Percentiles rank a stretch among this genome's conserved stretches.
Conservation (phyloP, 2,113 vertebrate species). For the Erinaceus europaeus region DNA sequence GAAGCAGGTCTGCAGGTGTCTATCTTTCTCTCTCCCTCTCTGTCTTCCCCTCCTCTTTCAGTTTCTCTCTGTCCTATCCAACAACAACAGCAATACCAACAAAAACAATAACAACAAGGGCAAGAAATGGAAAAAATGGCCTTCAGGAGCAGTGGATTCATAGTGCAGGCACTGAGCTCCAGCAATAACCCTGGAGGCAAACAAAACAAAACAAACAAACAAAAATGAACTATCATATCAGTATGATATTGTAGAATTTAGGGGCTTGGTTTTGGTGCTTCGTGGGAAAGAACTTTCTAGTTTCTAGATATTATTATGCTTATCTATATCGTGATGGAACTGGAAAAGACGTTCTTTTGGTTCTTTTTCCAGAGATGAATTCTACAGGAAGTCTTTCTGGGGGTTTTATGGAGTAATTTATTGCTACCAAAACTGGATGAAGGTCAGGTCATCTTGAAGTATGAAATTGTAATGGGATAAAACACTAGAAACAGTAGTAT, state of each 20-base stretch:
- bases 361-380: background rate
- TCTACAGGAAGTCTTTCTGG: background rate
- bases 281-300: too few species aligned
- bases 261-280: background rate
- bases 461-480: background rate
- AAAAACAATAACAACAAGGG: too few species aligned
- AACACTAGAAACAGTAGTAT: background rate
- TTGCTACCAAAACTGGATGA: background rate
- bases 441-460: background rate
- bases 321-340: background rate
- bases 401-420: background rate
- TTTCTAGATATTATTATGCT: background rate
- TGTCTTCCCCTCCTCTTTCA: too few species aligned
- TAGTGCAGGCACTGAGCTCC: too few species aligned
- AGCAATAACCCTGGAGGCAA: too few species aligned
- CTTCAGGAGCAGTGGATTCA: too few species aligned
- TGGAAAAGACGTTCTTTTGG: background rate
- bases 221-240: background rate
- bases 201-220: too few species aligned
- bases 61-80: too few species aligned
- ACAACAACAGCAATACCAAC: too few species aligned
- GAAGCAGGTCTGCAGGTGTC: too few species aligned
- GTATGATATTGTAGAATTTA: background rate
- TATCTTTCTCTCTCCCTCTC: too few species aligned
- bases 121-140: too few species aligned